These are phyloP conservation scores for Tympanoctomys barrerae DNA, from an alignment of 2,797 vertebrate species.

Conservation along the genomic window DNA sequence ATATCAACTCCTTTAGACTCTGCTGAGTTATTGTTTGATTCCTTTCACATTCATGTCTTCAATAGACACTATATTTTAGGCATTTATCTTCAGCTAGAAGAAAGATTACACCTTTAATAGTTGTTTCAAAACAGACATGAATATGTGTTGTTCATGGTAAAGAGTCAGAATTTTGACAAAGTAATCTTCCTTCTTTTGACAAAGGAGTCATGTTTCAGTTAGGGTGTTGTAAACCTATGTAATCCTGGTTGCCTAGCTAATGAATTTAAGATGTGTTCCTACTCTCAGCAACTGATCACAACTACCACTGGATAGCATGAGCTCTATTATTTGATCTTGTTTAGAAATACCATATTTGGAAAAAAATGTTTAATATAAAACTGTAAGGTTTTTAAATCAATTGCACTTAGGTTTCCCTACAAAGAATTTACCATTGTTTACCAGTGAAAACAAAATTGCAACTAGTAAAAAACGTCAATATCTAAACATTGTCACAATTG, in stretches of 20 bases:
- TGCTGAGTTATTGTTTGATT: background rate
- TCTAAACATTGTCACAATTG: background rate
- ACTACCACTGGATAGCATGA: background rate
- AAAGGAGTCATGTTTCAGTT: background rate
- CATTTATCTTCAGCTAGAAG: background rate
- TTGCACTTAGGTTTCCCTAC: background rate
- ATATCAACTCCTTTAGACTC: background rate
- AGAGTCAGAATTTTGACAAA: background rate
- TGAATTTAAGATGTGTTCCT: background rate
- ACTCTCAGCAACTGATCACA: background rate
- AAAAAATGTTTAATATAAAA: background rate
- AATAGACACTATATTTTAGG: background rate
- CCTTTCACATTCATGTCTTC: background rate
- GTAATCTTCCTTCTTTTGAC: background rate
- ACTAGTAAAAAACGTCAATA: constrained; percentile 11
- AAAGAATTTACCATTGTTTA: background rate
- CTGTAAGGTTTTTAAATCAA: background rate
- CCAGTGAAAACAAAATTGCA: background rate
- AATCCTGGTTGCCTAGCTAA: background rate
- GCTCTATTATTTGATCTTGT: background rate
- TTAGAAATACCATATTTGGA: background rate
- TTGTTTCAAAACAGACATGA: background rate
- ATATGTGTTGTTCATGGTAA: background rate
- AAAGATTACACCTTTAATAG: background rate
- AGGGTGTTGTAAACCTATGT: background rate